A percentile compares a stretch with the other conserved stretches of the same genome.
phyloP scores from a whole-genome alignment of 2,888 invertebrate species.

The Holacanthella duospinosa region DNA sequence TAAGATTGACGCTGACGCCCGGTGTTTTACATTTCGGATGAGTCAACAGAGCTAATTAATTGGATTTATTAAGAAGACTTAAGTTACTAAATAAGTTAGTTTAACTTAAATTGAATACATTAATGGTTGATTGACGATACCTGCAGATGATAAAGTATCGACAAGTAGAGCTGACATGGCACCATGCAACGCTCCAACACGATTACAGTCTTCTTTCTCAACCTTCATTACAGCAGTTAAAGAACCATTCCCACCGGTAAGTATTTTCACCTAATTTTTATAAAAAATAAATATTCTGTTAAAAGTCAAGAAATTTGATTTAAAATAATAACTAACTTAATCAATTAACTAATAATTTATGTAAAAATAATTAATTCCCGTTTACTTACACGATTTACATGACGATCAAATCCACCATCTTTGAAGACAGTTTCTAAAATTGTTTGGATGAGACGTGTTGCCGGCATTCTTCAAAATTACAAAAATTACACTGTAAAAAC shows the following conservation, averaged over 20 bases:
- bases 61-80: slow-evolving; percentile 39
- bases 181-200: slow-evolving; percentile 59
- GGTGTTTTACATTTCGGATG: slow-evolving; percentile 50
- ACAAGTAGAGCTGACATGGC: slow-evolving; percentile 72
- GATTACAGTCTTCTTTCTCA: slow-evolving; percentile 51
- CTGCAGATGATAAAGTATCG: slow-evolving; percentile 55
- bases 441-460: background rate
- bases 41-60: slow-evolving; percentile 57
- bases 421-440: background rate
- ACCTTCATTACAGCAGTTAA: slow-evolving; percentile 46
- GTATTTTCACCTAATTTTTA: slow-evolving; percentile 46
- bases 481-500: too few species aligned
- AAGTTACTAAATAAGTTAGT: background rate
- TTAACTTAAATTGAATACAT: background rate
- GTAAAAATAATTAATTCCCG: background rate
- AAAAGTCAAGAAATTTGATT: background rate
- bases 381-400: slow-evolving; percentile 2
- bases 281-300: too few species aligned
- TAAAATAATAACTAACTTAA: background rate
- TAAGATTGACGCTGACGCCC: slow-evolving; percentile 73
- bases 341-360: background rate
- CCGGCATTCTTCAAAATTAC: too few species aligned
- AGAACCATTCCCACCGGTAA: slow-evolving; percentile 56
- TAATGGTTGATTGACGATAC: too few species aligned
- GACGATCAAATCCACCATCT: slow-evolving; percentile 8